These are phyloP conservation scores for Pelvicachromis taeniatus DNA, from an alignment of 2,113 vertebrate species.

Conservation along the genomic window DNA sequence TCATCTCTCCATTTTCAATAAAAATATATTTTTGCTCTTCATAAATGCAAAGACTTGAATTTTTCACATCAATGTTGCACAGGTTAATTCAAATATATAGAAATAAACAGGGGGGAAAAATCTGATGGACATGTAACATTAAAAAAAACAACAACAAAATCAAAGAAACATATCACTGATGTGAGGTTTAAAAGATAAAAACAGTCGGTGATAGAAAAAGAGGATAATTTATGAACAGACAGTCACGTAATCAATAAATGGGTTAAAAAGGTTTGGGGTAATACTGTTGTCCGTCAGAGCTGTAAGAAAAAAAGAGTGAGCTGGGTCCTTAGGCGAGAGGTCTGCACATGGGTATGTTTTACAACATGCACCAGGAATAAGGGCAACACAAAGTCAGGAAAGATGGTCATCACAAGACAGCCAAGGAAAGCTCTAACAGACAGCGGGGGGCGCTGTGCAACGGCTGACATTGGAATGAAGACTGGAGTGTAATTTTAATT, in stretches of 20 bases:
- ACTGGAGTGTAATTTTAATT: neutral
- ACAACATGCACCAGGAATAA: conserved; percentile 53
- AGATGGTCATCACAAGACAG: conserved; percentile 33
- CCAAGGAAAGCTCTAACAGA: conserved; percentile 14
- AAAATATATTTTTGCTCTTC: neutral
- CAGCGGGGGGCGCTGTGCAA: conserved; percentile 51
- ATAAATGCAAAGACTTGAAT: neutral
- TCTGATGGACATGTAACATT: neutral
- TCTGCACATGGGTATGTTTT: conserved; percentile 37
- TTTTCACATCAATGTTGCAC: neutral
- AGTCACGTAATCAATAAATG: neutral
- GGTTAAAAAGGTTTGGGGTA: neutral
- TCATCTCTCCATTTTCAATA: neutral
- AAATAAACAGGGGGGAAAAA: neutral
- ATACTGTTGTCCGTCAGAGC: conserved; percentile 42
- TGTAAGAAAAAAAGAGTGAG: conserved; percentile 64
- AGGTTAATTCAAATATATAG: neutral
- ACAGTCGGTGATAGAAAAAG: neutral
- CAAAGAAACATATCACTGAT: neutral
- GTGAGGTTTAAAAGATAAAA: neutral
- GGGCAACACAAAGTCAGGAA: conserved; percentile 29
- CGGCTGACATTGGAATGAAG: neutral
- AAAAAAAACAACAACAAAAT: neutral
- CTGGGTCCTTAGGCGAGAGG: conserved; percentile 66
- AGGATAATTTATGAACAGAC: neutral